A percentile compares a stretch with the other conserved stretches of the same genome.
Conservation (phyloP, 2,113 vertebrate species). For the Melanerpes aurifrons region DNA sequence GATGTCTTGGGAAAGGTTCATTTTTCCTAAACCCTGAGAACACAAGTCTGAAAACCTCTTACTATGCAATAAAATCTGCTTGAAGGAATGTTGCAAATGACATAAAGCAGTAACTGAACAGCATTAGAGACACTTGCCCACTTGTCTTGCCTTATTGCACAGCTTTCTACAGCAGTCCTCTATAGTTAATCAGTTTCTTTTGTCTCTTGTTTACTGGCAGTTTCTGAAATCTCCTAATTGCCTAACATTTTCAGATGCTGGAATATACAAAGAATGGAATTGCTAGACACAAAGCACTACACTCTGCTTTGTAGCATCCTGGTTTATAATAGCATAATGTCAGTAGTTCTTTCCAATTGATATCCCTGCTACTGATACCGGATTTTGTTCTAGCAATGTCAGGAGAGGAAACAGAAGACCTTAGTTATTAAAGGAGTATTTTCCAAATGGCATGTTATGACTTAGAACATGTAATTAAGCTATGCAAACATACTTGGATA, state of each 20-base stretch:
- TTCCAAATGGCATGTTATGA: background rate
- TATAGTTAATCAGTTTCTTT: background rate
- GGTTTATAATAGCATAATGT: background rate
- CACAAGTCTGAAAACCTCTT: slow-evolving; percentile 22
- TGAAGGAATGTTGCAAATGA: slow-evolving; percentile 28
- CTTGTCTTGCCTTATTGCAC: slow-evolving; percentile 4
- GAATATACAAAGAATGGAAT: background rate
- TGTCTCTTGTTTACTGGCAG: background rate
- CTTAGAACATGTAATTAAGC: background rate
- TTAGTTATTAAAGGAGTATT: background rate
- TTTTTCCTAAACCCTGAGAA: slow-evolving; percentile 8
- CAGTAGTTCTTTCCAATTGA: background rate
- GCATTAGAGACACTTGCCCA: background rate
- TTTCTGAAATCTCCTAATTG: slow-evolving; percentile 15
- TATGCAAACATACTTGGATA: background rate
- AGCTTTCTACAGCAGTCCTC: background rate
- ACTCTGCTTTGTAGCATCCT: background rate
- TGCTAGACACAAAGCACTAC: background rate
- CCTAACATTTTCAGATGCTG: background rate
- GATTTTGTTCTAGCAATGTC: background rate
- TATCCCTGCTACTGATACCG: background rate
- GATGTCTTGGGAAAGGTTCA: slow-evolving; percentile 36
- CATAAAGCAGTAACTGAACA: slow-evolving; percentile 19
- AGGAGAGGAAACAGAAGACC: background rate
- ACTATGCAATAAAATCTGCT: slow-evolving; percentile 14